Percentiles rank a stretch among this genome's conserved stretches.
Evolutionary conservation across 1,140 invertebrate species (phyloP).

Genomic region (Zaprionus camerounensis): DNA sequence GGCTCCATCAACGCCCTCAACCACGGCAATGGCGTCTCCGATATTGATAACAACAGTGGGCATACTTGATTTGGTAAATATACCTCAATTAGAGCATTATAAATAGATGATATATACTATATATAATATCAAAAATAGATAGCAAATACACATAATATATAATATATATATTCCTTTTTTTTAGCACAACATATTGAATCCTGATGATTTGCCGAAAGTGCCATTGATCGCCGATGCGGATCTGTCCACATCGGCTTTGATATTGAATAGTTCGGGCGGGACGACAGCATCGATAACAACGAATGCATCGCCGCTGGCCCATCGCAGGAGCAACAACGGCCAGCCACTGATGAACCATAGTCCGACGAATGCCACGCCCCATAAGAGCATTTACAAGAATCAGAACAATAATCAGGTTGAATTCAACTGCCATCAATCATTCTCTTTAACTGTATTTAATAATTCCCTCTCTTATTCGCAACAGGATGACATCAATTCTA

Average conservation of each 20-base stretch:
- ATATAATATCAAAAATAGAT: too few relatives aligned
- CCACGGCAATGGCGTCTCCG: constrained; percentile 61
- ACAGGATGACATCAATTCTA: constrained; percentile 81
- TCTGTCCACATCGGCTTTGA: constrained; percentile 43
- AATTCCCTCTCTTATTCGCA: background rate
- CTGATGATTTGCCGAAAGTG: constrained; percentile 61
- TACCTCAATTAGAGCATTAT: too few relatives aligned
- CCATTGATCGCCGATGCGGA: constrained; percentile 48
- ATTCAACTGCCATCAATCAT: background rate
- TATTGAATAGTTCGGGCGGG: constrained; percentile 64
- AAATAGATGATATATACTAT: too few relatives aligned
- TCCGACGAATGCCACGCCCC: constrained; percentile 48
- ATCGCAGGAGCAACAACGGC: constrained; percentile 42
- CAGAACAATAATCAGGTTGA: constrained; percentile 69
- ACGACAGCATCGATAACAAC: constrained; percentile 69
- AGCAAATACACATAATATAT: too few relatives aligned
- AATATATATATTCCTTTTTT: background rate
- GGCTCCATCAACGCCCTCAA: constrained; percentile 64
- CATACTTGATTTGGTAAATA: constrained; percentile 64
- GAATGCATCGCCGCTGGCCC: constrained; percentile 50
- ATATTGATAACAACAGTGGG: constrained; percentile 62
- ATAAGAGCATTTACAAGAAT: constrained; percentile 62
- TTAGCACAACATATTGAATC: constrained; percentile 52
- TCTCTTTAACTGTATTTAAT: background rate
- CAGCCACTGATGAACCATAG: constrained; percentile 11